Evolutionary conservation across 1,140 invertebrate genomes (phyloP).

Genomic region (Drosophila teissieri): DNA sequence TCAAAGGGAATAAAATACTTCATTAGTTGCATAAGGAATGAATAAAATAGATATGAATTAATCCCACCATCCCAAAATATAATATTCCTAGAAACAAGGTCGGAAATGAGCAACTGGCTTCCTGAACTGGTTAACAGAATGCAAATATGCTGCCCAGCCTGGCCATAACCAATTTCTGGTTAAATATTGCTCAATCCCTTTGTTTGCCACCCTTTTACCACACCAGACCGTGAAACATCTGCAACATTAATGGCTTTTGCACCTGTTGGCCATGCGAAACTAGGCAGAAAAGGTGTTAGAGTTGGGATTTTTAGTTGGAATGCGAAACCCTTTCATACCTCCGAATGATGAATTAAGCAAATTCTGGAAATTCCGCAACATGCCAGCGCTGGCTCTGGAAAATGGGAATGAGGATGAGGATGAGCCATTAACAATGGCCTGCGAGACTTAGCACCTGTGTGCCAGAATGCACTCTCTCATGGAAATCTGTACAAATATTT

Average conservation of each 20-base stretch:
- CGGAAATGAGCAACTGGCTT: neutral
- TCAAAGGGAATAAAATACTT: neutral
- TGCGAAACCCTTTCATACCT: conserved; percentile 58
- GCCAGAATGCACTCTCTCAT: conserved; percentile 72
- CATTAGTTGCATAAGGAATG: neutral
- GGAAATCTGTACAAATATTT: conserved; percentile 82
- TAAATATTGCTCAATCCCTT: conserved; percentile 42
- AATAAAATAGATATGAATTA: neutral
- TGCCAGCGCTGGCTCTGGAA: conserved; percentile 31
- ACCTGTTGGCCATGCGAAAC: conserved; percentile 51
- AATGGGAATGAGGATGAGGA: conserved; percentile 8
- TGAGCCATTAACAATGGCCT: conserved; percentile 75
- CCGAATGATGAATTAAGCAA: conserved; percentile 61
- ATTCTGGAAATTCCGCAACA: conserved; percentile 81
- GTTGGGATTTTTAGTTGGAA: conserved; percentile 27
- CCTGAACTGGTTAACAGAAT: neutral
- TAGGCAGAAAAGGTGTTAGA: conserved; percentile 30
- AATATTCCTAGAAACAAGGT: too few relatives aligned
- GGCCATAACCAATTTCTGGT: conserved; percentile 12
- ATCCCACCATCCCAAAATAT: neutral
- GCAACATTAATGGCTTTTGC: conserved; percentile 27
- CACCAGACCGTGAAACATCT: conserved; percentile 17
- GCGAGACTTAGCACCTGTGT: conserved; percentile 78
- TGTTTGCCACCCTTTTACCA: conserved; percentile 15
- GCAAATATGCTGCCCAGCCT: neutral